Conservation (phyloP, 2,888 invertebrate genomes). For the Eubasilissa splendida region DNA sequence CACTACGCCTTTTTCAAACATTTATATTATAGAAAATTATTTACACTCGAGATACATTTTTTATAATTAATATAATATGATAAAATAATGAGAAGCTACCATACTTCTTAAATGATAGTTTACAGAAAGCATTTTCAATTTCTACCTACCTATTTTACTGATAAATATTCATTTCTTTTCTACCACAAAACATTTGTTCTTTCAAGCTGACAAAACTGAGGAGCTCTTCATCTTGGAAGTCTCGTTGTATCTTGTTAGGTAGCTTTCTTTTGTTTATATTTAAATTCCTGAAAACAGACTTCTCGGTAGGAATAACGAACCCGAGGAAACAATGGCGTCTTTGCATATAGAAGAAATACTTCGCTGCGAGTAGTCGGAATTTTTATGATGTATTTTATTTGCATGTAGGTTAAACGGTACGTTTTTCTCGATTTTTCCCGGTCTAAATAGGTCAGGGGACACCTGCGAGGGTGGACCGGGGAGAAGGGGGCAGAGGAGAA, state of each 20-base stretch:
- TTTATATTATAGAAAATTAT: too few relatives aligned
- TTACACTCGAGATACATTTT: too few relatives aligned
- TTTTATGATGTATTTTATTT: conserved; percentile 51
- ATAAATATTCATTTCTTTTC: too few relatives aligned
- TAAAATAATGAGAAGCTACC: too few relatives aligned
- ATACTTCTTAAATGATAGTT: too few relatives aligned
- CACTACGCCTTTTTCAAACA: too few relatives aligned
- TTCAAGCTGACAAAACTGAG: neutral
- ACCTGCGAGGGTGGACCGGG: conserved; percentile 30
- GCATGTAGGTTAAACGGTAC: conserved; percentile 54
- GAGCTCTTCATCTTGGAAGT: conserved; percentile 16
- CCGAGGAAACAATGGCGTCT: conserved; percentile 42
- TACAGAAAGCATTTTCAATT: too few relatives aligned
- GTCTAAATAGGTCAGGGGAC: conserved; percentile 41
- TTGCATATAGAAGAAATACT: conserved; percentile 42
- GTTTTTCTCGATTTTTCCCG: conserved; percentile 49
- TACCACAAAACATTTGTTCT: too few relatives aligned
- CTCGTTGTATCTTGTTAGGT: conserved; percentile 27
- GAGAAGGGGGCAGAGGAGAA: conserved; percentile 15
- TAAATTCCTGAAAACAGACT: conserved; percentile 44
- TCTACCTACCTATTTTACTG: too few relatives aligned
- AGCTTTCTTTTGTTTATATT: conserved; percentile 42
- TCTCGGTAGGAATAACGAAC: conserved; percentile 41
- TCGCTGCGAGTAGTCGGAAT: conserved; percentile 35
- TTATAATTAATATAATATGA: too few relatives aligned